A percentile compares a stretch with the other conserved stretches of the same genome.
phyloP scores from a whole-genome alignment of 2,113 vertebrate species.

The Panthera tigris region DNA sequence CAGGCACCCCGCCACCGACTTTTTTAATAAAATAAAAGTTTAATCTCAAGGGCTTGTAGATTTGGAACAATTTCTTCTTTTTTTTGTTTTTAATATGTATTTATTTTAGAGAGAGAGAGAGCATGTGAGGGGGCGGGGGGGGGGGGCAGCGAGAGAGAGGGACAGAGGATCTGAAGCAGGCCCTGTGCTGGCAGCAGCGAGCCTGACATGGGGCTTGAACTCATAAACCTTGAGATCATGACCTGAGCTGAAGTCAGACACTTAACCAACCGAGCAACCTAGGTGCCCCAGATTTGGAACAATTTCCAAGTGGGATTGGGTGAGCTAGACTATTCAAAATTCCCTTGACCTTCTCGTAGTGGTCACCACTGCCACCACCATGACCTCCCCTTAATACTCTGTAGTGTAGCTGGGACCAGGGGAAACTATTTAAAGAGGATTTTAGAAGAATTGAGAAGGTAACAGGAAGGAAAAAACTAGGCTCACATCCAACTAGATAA shows the following conservation, averaged over 20 bases:
- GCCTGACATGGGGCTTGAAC: too few species aligned
- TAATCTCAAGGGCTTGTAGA: not conserved
- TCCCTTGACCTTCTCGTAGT: not conserved
- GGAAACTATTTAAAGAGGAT: not conserved
- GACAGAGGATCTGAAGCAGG: too few species aligned
- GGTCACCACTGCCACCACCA: not conserved
- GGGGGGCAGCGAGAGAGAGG: too few species aligned
- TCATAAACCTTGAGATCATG: too few species aligned
- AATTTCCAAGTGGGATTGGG: not conserved
- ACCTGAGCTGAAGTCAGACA: too few species aligned
- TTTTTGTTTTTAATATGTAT: too few species aligned
- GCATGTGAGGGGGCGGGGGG: too few species aligned
- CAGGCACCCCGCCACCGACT: not conserved
- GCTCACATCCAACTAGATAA: not conserved
- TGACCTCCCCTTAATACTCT: not conserved
- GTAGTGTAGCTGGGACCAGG: not conserved
- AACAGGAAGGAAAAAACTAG: not conserved
- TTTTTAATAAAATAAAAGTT: not conserved
- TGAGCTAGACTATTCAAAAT: not conserved
- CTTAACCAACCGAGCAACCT: too few species aligned
- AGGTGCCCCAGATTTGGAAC: too few species aligned
- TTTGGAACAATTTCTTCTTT: not conserved
- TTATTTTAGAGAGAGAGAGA: too few species aligned
- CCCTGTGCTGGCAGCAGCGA: too few species aligned
- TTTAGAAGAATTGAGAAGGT: not conserved